phyloP scores from a whole-genome alignment of 1,140 invertebrate genomes.

The Euura saliciscinereae region DNA sequence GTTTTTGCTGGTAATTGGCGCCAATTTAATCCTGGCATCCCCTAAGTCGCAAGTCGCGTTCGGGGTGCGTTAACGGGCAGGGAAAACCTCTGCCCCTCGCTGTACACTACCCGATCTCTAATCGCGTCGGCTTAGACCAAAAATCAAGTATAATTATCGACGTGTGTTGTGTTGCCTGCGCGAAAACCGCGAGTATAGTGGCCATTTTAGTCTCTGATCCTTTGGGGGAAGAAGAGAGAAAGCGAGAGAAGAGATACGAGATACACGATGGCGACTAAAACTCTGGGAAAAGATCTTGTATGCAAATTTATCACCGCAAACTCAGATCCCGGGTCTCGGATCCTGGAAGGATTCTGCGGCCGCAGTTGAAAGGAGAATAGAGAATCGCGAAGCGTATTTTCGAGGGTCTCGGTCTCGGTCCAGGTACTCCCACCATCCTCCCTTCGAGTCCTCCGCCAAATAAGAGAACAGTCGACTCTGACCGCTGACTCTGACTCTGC shows the following conservation, averaged over 20 bases:
- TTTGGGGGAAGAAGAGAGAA: no score
- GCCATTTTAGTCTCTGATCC: no score
- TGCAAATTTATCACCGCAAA: slow-evolving; percentile 60
- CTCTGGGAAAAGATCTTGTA: slow-evolving; percentile 57
- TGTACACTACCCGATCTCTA: background rate
- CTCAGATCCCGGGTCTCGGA: slow-evolving; percentile 44
- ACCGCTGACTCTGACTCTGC: background rate
- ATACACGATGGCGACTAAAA: slow-evolving; percentile 33
- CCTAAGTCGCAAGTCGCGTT: slow-evolving; percentile 40
- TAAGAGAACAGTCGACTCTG: slow-evolving; percentile 27
- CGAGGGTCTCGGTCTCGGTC: slow-evolving; percentile 14
- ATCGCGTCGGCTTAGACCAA: no score
- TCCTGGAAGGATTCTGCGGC: slow-evolving; percentile 56
- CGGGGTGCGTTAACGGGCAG: slow-evolving; percentile 49
- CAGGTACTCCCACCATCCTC: slow-evolving; percentile 5
- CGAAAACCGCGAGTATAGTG: no score
- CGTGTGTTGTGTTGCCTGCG: no score
- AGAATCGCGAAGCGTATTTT: slow-evolving; percentile 20
- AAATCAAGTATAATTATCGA: no score
- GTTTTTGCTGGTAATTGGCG: slow-evolving; percentile 74
- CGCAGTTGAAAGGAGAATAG: slow-evolving; percentile 55
- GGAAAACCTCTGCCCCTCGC: slow-evolving; percentile 13
- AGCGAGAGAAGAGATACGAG: no score
- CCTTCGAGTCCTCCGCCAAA: slow-evolving; percentile 30
- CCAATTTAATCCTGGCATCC: slow-evolving; percentile 65